Percentiles rank a stretch among this genome's conserved stretches.
phyloP scores from a whole-genome alignment of 2,797 vertebrate genomes.

The Sus cebifrons region DNA sequence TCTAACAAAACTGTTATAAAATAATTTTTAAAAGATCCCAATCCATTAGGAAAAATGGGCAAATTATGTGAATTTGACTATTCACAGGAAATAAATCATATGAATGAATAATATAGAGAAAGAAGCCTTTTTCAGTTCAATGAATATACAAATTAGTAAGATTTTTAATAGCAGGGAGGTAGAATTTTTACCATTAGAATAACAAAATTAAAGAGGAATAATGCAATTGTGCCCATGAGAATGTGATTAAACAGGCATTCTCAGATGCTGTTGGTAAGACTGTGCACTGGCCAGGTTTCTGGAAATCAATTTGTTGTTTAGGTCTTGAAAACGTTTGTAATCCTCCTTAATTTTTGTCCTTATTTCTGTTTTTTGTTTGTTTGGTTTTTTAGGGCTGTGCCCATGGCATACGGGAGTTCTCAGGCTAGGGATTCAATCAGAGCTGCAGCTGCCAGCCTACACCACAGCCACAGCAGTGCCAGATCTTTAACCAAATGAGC shows the following conservation, averaged over 20 bases:
- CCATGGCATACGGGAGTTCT: too few relatives aligned
- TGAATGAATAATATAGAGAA: slow-evolving; percentile 15
- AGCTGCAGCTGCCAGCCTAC: too few relatives aligned
- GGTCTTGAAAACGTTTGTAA: slow-evolving; percentile 28
- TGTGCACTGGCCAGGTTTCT: background rate
- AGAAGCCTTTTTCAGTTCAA: slow-evolving; percentile 65
- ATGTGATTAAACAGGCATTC: background rate
- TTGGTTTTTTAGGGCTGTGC: too few relatives aligned
- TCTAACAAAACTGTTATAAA: slow-evolving; percentile 50
- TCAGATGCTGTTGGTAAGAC: background rate
- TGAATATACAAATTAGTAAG: slow-evolving; percentile 67
- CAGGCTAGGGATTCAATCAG: too few relatives aligned
- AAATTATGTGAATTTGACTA: slow-evolving; percentile 60
- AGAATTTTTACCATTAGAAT: slow-evolving; percentile 23
- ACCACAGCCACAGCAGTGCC: too few relatives aligned
- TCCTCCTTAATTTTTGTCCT: too few relatives aligned
- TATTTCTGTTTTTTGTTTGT: too few relatives aligned
- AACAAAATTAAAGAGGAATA: slow-evolving; percentile 22
- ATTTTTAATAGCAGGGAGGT: slow-evolving; percentile 54
- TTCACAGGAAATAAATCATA: background rate
- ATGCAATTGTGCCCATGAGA: background rate
- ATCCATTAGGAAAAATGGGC: slow-evolving; percentile 29
- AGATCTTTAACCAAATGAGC: too few relatives aligned
- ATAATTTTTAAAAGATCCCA: slow-evolving; percentile 51
- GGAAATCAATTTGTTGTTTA: slow-evolving; percentile 23